Evolutionary conservation across 2,797 vertebrate genomes (phyloP).

Genomic region (Carapus acus): DNA sequence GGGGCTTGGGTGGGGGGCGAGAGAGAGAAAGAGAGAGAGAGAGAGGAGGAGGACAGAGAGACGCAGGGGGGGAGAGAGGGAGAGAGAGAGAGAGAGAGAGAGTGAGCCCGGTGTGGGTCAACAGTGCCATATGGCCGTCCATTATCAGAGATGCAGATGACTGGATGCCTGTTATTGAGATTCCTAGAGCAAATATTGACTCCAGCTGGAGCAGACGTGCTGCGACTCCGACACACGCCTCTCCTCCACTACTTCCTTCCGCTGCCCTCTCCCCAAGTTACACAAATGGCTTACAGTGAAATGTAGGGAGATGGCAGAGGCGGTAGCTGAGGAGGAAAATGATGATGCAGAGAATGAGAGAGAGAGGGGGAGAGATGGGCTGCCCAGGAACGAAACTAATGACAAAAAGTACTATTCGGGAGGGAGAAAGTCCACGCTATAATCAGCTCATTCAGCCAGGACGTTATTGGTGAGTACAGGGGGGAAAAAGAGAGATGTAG

Average conservation of each 20-base stretch:
- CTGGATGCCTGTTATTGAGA: conserved; percentile 80
- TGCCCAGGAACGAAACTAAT: conserved; percentile 35
- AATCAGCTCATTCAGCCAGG: conserved; percentile 57
- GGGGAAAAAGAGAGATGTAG: conserved; percentile 35
- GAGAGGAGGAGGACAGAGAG: conserved; percentile 29
- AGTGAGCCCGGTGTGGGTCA: conserved; percentile 74
- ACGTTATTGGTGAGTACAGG: conserved; percentile 42
- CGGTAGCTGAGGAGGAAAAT: conserved; percentile 16
- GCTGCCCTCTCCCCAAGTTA: conserved; percentile 52
- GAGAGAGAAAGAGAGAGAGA: conserved; percentile 28
- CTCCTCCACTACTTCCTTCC: conserved; percentile 67
- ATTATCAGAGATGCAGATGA: conserved; percentile 83
- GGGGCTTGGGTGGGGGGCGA: too few relatives aligned
- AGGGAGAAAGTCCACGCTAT: conserved; percentile 43
- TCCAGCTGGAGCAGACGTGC: conserved; percentile 73
- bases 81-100: conserved; percentile 31
- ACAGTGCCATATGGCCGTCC: conserved; percentile 82
- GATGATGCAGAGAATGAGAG: conserved; percentile 10
- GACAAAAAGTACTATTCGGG: conserved; percentile 54
- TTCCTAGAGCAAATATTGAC: conserved; percentile 85
- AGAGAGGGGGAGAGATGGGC: conserved; percentile 4
- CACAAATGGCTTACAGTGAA: conserved; percentile 57
- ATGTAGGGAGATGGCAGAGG: conserved; percentile 32
- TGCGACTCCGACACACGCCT: conserved; percentile 64
- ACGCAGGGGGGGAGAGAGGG: conserved; percentile 41